phyloP scores from a whole-genome alignment of 2,888 invertebrate species.

The Dynastes tityus region DNA sequence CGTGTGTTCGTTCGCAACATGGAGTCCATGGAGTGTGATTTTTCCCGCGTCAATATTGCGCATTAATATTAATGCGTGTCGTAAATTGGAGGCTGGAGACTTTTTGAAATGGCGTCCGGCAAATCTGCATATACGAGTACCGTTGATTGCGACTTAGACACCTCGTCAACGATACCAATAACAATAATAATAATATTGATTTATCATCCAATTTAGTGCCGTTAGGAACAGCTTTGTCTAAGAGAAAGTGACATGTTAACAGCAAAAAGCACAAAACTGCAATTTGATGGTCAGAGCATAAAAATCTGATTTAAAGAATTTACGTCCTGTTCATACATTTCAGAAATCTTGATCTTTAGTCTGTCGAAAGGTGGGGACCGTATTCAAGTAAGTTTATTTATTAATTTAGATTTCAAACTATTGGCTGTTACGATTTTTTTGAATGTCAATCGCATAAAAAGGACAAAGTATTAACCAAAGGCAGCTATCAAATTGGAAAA shows the following conservation, averaged over 20 bases:
- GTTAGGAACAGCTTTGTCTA: slow-evolving; percentile 29
- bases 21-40: slow-evolving; percentile 34
- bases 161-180: slow-evolving; percentile 43
- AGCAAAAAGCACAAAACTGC: neutral
- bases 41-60: slow-evolving; percentile 51
- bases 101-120: slow-evolving; percentile 50
- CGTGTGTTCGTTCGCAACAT: slow-evolving; percentile 41
- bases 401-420: too few species aligned
- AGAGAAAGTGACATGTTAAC: slow-evolving; percentile 24
- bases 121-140: slow-evolving; percentile 39
- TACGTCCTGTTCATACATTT: too few species aligned
- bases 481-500: too few species aligned
- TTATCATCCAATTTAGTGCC: slow-evolving; percentile 51
- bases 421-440: too few species aligned
- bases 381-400: too few species aligned
- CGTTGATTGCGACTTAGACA: slow-evolving; percentile 24
- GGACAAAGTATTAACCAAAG: too few species aligned
- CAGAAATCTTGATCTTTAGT: too few species aligned
- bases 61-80: slow-evolving; percentile 56
- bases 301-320: neutral
- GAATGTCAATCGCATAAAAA: too few species aligned
- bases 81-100: slow-evolving; percentile 51
- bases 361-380: too few species aligned
- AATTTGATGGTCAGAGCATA: neutral
- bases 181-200: slow-evolving; percentile 52